Evolutionary conservation across 2,113 vertebrate genomes (phyloP), one percentile per base, ranked within the genome.

Genomic region (Plotosus lineatus): DNA sequence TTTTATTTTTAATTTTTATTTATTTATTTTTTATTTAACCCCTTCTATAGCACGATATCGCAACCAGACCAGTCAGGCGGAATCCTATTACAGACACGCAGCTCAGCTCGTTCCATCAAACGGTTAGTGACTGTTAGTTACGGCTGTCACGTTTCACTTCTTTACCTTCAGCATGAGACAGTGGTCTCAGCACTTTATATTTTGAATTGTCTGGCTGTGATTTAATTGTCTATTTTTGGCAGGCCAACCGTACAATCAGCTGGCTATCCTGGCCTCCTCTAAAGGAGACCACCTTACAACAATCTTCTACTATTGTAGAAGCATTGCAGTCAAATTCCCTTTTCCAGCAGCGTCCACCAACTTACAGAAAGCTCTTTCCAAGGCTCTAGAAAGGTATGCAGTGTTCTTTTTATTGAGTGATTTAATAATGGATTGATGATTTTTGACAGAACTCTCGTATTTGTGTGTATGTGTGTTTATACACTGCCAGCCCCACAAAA

Each of bases 251-350:
- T 99, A 99, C 89, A 99, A 99, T 92, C 98, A 99, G 92, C 94
- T 99, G 93, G 98, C 98, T 90, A 99, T 99, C 90, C 88, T 99
- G 90, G 98, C 98, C 87, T 99, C 98, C 80, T 99, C 98, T 77
- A 99, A 99, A 92, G 98, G 98, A 92, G 98, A 99, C 88, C 98
- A 99, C 90, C 95, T 99, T 89, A 98, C 96, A 90, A 99, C 98
- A 83, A 98, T 99, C 93, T 99, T 99, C 94, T 99, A 99, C 95
- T 99, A 99, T 95, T 99, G 98, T 93, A 96, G 98, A 94, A 99
- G 98, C 93, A 99, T 99, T 75, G 97, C 98, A 75, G 98, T 99
- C 90, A 99, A 99, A 89, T 99, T 99, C 89, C 98, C 98, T 79
- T 99, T 99, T 92, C 98, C 98, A 87, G 98, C 98, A 82, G 98